phyloP scores from a whole-genome alignment of 2,797 vertebrate genomes.

The Mycteria americana region DNA sequence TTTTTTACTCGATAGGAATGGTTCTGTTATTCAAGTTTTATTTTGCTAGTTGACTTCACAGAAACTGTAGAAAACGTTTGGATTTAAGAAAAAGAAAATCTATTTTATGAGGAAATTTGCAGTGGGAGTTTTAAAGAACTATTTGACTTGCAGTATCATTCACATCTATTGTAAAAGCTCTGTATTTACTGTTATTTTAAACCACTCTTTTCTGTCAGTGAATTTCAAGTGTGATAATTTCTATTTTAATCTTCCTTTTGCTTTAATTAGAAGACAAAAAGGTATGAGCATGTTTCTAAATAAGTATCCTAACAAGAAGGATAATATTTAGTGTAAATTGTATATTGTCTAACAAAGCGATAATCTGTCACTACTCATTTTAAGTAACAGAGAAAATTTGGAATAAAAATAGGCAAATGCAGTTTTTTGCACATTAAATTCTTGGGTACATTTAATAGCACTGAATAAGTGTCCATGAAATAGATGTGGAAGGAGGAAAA shows the following conservation, averaged over 20 bases:
- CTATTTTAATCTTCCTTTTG: slow-evolving; percentile 41
- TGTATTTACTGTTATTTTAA: slow-evolving; percentile 43
- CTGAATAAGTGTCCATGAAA: neutral
- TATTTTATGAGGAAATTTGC: slow-evolving; percentile 36
- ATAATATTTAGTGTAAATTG: slow-evolving; percentile 49
- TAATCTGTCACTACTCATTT: slow-evolving; percentile 31
- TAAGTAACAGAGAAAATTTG: slow-evolving; percentile 27
- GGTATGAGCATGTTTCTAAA: slow-evolving; percentile 29
- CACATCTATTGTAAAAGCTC: slow-evolving; percentile 25
- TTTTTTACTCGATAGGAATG: neutral
- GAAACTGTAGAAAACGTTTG: neutral
- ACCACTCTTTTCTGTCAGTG: slow-evolving; percentile 14
- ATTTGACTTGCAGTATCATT: slow-evolving; percentile 44
- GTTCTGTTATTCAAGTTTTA: slow-evolving; percentile 41
- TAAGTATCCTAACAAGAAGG: slow-evolving; percentile 11
- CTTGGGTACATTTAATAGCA: neutral
- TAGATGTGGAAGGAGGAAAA: neutral
- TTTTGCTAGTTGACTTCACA: slow-evolving; percentile 46
- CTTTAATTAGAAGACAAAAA: slow-evolving; percentile 64
- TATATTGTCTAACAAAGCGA: slow-evolving; percentile 15
- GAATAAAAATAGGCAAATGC: slow-evolving; percentile 8
- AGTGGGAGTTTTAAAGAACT: slow-evolving; percentile 53
- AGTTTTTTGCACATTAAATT: neutral
- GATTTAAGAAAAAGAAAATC: slow-evolving; percentile 33
- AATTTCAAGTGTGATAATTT: slow-evolving; percentile 43